phyloP scores from a whole-genome alignment of 2,888 invertebrate species.

The Hipparchia semele region DNA sequence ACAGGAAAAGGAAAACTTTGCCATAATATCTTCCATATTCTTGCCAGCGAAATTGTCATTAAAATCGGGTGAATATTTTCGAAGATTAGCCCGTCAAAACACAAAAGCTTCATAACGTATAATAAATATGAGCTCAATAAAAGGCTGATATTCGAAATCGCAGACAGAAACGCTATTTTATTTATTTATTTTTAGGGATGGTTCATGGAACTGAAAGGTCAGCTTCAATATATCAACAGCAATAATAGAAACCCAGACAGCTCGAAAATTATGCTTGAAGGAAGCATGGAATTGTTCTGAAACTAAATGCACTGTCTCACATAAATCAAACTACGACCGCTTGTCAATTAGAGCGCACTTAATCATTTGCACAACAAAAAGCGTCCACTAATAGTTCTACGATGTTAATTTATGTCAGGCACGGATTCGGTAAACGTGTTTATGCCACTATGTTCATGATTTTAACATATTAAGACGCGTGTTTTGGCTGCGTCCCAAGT shows the following conservation, averaged over 20 bases:
- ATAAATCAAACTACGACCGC: constrained; percentile 36
- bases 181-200: not conserved
- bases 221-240: constrained; percentile 12
- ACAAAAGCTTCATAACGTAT: no score
- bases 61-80: no score
- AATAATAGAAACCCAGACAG: constrained; percentile 19
- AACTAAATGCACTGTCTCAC: constrained; percentile 28
- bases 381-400: constrained; percentile 57
- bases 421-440: constrained; percentile 56
- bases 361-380: constrained; percentile 42
- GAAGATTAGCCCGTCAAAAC: no score
- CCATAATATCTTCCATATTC: no score
- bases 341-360: constrained; percentile 42
- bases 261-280: constrained; percentile 27
- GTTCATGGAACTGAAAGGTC: not conserved
- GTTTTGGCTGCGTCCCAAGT: constrained; percentile 67
- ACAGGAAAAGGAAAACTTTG: no score
- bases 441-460: constrained; percentile 62
- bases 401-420: constrained; percentile 58
- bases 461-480: constrained; percentile 60
- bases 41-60: no score
- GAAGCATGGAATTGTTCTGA: constrained; percentile 20
- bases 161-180: no score
- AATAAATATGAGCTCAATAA: no score
- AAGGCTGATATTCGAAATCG: no score